Base-by-base conservation (phyloP, 2,797 vertebrate genomes). In the Holocentrus rufus region DNA sequence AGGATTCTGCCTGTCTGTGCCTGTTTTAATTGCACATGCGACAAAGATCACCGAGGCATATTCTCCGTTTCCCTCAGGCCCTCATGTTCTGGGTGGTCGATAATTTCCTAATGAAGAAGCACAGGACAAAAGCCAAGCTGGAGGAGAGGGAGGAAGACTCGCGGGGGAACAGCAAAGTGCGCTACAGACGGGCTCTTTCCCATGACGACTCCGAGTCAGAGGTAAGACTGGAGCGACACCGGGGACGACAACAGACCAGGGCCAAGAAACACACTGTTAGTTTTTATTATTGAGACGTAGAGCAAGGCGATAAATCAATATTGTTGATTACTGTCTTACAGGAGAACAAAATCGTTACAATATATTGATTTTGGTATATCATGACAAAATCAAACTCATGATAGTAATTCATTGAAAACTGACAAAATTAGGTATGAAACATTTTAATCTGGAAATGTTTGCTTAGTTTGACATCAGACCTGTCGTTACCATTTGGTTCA, bases 31-130 rank as follows among this genome's bases (percentile, higher is more conserved):
- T 52, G 13, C 14, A 3, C 1, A 0, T 27, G 1, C n/a, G 20
- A 9, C 20, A 62, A 69, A 31, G 4, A 3, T 72, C 9, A 69
- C 8, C 1, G 5, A 22, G 20, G 2, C 52, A 1, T 53, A 58
- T 55, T 46, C 20, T 80, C 63, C 69, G 57, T 70, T 68, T 63
- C 34, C 31, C 65, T 71, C 79, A 99, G 98, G 96, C 97, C 2
- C 93, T 99, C 66, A 99, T 99, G 97, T 99, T 99, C 90, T 99
- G 98, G 98, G 97, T 98, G 75, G 97, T 99, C 53, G 98, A 99
- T 92, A 99, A 99, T 83, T 99, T 99, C 86, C 93, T 99, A 65
- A 99, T 99, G 98, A 99, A 98, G 91, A 99, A 99, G 89, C 95
- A 97, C 74, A 96, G 95, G 86, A 99, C 96, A 92, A 99, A 99